A percentile compares a stretch with the other conserved stretches of the same genome.
phyloP scores from a whole-genome alignment of 1,140 invertebrate species.

The Harlomillsia oculata region DNA sequence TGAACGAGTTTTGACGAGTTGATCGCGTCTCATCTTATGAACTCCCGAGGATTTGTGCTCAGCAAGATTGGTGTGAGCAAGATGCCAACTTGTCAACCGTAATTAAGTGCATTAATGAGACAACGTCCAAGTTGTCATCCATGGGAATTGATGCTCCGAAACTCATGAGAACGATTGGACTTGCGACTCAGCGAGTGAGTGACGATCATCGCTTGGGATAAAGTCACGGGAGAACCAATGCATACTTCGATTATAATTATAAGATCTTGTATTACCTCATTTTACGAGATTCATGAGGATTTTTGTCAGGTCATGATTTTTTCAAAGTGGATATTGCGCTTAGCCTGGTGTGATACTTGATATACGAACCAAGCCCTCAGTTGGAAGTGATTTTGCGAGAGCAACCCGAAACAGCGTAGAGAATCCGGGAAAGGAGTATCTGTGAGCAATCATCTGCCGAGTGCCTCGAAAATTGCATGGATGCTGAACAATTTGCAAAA shows the following conservation, averaged over 20 bases:
- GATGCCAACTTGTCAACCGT: constrained; percentile 65
- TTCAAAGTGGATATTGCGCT: constrained; percentile 62
- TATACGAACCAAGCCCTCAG: constrained; percentile 64
- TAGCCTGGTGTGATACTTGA: constrained; percentile 20
- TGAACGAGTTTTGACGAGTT: no score
- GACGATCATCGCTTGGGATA: constrained; percentile 88
- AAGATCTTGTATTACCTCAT: constrained; percentile 38
- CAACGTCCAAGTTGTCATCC: constrained; percentile 51
- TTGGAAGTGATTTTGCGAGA: constrained; percentile 73
- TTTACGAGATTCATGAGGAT: constrained; percentile 72
- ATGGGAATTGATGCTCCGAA: constrained; percentile 55
- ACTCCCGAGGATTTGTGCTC: constrained; percentile 61
- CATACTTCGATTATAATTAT: constrained; percentile 88
- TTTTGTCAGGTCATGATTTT: constrained; percentile 69
- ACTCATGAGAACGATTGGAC: constrained; percentile 58
- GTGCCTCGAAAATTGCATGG: constrained; percentile 86
- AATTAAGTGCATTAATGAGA: constrained; percentile 62
- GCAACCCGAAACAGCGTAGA: constrained; percentile 55
- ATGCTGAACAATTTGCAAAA: constrained; percentile 76
- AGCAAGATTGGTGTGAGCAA: constrained; percentile 93
- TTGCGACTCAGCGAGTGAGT: constrained; percentile 93
- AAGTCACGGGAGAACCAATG: constrained; percentile 70
- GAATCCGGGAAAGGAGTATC: constrained; percentile 73
- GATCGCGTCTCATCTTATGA: constrained; percentile 71
- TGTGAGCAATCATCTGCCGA: constrained; percentile 93